Conservation (phyloP, 2,113 vertebrate genomes). For the Tyrannus savana region DNA sequence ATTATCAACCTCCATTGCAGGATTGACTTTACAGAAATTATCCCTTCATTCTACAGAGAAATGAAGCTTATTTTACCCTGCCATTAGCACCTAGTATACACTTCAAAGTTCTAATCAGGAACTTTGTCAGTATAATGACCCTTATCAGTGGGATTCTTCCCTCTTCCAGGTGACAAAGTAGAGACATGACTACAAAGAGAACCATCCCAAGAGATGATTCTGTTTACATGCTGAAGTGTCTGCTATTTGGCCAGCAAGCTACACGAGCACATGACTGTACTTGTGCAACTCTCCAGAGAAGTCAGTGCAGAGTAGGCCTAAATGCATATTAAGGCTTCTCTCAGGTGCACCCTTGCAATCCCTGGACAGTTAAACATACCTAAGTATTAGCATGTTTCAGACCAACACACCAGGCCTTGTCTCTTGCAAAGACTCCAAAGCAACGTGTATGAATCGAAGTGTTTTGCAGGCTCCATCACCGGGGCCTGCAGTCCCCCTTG, state of each 20-base stretch:
- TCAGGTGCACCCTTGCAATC: background rate
- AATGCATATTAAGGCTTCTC: background rate
- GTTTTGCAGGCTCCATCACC: background rate
- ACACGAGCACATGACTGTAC: background rate
- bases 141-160: background rate
- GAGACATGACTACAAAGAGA: background rate
- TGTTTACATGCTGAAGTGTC: background rate
- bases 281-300: background rate
- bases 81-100: background rate
- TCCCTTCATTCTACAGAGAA: background rate
- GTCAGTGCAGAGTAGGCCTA: background rate
- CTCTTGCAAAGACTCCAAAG: background rate
- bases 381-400: background rate
- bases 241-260: background rate
- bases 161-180: fast-evolving
- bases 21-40: background rate
- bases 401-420: background rate
- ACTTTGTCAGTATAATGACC: background rate
- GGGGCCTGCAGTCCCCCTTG: fast-evolving
- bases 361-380: background rate
- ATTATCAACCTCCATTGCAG: background rate
- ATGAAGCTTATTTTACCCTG: background rate
- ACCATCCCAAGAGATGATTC: background rate
- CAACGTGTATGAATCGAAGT: background rate
- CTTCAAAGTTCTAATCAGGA: background rate